Conservation (phyloP, 1,140 invertebrate species). For the Drosophila subpulchrella region DNA sequence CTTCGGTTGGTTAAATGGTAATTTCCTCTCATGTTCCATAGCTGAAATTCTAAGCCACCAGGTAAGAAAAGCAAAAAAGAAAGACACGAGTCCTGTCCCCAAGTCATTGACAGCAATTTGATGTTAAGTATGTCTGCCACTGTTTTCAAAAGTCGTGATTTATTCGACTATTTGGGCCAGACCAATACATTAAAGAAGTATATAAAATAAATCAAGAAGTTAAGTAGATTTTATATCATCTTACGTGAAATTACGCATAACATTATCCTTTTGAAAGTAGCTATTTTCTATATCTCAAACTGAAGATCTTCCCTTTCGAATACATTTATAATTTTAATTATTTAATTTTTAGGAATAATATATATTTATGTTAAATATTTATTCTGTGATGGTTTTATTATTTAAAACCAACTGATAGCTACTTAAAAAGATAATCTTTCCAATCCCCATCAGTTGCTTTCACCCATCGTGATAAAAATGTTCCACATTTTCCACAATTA, state of each 20-base stretch:
- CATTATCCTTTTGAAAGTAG: background rate
- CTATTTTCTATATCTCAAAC: too few relatives aligned
- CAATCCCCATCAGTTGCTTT: background rate
- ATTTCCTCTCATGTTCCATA: slow-evolving; percentile 61
- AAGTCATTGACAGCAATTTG: slow-evolving; percentile 70
- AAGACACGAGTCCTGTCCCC: slow-evolving; percentile 73
- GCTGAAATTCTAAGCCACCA: slow-evolving; percentile 71
- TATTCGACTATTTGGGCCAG: slow-evolving; percentile 37
- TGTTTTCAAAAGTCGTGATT: slow-evolving; percentile 45
- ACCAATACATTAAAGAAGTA: slow-evolving; percentile 6
- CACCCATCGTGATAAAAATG: slow-evolving; percentile 23
- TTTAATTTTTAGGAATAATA: too few relatives aligned
- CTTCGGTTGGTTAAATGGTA: slow-evolving; percentile 65
- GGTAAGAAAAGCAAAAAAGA: slow-evolving; percentile 17
- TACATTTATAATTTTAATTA: too few relatives aligned
- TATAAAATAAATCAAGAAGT: slow-evolving; percentile 12
- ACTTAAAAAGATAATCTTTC: too few relatives aligned
- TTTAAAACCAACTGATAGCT: too few relatives aligned
- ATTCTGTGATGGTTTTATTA: too few relatives aligned
- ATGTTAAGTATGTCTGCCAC: slow-evolving; percentile 25
- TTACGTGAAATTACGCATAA: too few relatives aligned
- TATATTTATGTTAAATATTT: too few relatives aligned
- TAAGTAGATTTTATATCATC: background rate
- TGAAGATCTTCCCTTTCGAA: background rate
- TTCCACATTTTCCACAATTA: slow-evolving; percentile 22